Conservation (phyloP, 2,797 vertebrate genomes). For the Dallia pectoralis region DNA sequence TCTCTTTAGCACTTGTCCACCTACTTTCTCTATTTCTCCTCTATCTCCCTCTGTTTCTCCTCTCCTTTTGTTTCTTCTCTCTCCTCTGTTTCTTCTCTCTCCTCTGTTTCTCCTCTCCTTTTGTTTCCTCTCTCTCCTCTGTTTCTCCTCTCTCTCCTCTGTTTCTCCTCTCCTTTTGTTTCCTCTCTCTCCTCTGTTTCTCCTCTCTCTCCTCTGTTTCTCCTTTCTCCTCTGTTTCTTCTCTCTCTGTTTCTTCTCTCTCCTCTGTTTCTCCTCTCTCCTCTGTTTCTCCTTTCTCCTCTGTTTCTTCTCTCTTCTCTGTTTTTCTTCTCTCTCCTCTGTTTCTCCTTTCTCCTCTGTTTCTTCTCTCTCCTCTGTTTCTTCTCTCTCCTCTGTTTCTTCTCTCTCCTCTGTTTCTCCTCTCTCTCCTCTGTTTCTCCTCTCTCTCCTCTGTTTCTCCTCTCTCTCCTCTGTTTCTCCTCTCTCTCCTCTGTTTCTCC, state of each 20-base stretch:
- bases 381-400: conserved; percentile 14
- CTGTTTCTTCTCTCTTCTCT: too few relatives aligned
- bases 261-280: conserved; percentile 3
- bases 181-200: background rate
- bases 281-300: background rate
- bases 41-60: conserved; percentile 25
- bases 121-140: background rate
- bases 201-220: background rate
- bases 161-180: too few relatives aligned
- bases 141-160: too few relatives aligned
- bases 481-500: conserved; percentile 7
- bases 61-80: background rate
- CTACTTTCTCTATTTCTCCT: background rate
- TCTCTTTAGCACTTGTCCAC: conserved; percentile 2
- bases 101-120: background rate
- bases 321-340: conserved; percentile 9
- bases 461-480: too few relatives aligned
- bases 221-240: too few relatives aligned
- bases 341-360: conserved; percentile 5
- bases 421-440: conserved; percentile 24
- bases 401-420: background rate
- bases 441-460: too few relatives aligned
- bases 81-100: background rate
- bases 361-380: conserved; percentile 23
- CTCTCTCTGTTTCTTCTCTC: too few relatives aligned